Percentiles rank a stretch among this genome's conserved stretches.
These are phyloP conservation scores for Colinus virginianus DNA, from an alignment of 2,113 vertebrate genomes.

Conservation along the genomic window DNA sequence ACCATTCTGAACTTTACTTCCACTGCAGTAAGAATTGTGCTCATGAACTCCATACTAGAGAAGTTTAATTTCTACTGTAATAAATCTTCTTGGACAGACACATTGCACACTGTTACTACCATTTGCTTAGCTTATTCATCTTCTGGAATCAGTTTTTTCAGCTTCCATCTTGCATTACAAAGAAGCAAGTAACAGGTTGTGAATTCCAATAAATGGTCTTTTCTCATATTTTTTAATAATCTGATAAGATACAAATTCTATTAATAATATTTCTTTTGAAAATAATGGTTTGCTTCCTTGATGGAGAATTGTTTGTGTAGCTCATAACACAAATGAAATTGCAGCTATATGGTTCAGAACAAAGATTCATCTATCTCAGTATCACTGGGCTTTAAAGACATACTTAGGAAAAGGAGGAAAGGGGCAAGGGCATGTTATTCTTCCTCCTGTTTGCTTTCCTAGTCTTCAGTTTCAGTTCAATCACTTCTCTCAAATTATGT, in stretches of 20 bases:
- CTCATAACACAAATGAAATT: neutral
- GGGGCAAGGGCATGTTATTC: neutral
- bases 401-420: neutral
- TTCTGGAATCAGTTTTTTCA: neutral
- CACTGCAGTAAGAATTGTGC: neutral
- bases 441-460: neutral
- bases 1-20: neutral
- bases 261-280: neutral
- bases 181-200: neutral
- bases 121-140: neutral
- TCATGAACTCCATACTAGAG: neutral
- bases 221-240: neutral
- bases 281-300: neutral
- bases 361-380: neutral
- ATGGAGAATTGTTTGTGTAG: neutral
- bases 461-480: neutral
- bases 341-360: neutral
- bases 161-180: neutral
- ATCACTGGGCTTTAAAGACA: neutral
- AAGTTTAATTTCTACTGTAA: neutral
- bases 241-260: neutral
- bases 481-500: neutral
- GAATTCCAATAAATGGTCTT: neutral
- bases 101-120: neutral
- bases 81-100: neutral